Base-by-base conservation (phyloP, 2,888 invertebrate species). In the Amiota communis region DNA sequence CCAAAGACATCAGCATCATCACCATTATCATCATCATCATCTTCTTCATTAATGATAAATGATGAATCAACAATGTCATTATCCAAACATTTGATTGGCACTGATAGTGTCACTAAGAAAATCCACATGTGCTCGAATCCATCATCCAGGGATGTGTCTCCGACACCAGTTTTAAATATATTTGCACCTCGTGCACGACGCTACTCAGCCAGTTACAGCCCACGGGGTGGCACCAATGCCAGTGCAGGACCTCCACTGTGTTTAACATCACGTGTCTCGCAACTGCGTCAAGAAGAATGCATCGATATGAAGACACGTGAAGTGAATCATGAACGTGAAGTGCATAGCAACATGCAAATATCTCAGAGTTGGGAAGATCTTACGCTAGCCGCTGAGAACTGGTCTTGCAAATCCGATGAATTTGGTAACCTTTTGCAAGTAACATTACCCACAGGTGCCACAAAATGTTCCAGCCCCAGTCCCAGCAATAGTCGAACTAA, bases 331-430 rank as follows among this genome's bases (percentile, higher is more conserved):
- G 98, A 98, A 91, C 92, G 96, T 71, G 97, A 97, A 90, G 93
- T 97, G 71, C 96, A 97, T 89, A 94, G 94, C 81, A 95, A 97
- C 77, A 95, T 97, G 93, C 96, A 96, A 90, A 97, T 98, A 91
- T 97, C 97, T 2, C 97, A 97, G 89, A 97, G 97, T 8, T 97
- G 96, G 93, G 98, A 98, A 90, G 97, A 97, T 90, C 92, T 98
- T 51, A 94, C 95, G 9, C 89, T 96, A 80, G 93, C 95, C 85
- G 92, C 90, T 20, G 92, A 93, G 81, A 91, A 92, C 76, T 90
- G 92, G 90, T 92, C 92, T 1, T 92, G 92, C 76, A 93, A 92
- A 71, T 92, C 92, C 86, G 92, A 87, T 75, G 88, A 88, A 74
- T 79, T 88, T 74, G 89, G 83, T 72, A 90, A 84, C 85, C 89